phyloP scores from a whole-genome alignment of 2,113 vertebrate genomes.

The Trichomycterus rosablanca region DNA sequence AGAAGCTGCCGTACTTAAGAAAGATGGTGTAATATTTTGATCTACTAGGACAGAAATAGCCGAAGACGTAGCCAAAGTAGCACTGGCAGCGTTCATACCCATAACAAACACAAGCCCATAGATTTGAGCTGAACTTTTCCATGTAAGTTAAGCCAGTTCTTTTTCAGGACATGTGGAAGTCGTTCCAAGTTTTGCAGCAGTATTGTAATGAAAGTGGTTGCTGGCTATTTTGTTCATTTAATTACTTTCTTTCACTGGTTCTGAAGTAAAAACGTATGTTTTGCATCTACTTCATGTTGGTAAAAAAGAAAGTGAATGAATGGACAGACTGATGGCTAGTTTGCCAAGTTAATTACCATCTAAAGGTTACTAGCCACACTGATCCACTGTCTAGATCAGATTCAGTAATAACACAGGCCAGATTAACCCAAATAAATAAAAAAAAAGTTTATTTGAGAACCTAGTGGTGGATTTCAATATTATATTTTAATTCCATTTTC shows the following conservation, averaged over 20 bases:
- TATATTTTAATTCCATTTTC: too few relatives aligned
- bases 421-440: too few relatives aligned
- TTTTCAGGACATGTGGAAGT: slow-evolving; percentile 24
- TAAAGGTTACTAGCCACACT: not conserved
- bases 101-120: too few relatives aligned
- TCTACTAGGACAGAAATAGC: too few relatives aligned
- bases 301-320: slow-evolving; percentile 1
- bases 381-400: not conserved
- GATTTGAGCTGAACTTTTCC: too few relatives aligned
- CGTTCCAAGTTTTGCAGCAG: slow-evolving; percentile 16
- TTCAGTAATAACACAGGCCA: not conserved
- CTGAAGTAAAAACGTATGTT: slow-evolving; percentile 25
- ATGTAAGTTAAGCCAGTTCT: not conserved
- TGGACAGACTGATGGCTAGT: not conserved
- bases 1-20: too few relatives aligned
- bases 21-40: too few relatives aligned
- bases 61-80: too few relatives aligned
- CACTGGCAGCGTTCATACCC: too few relatives aligned
- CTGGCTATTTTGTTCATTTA: slow-evolving; percentile 25
- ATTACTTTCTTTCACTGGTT: slow-evolving; percentile 10
- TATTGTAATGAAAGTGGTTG: slow-evolving; percentile 27
- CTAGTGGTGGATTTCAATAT: too few relatives aligned
- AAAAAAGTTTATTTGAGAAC: too few relatives aligned
- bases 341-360: not conserved
- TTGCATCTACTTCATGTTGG: not conserved